phyloP scores from a whole-genome alignment of 2,113 vertebrate species.

The Gallinago undulata region DNA sequence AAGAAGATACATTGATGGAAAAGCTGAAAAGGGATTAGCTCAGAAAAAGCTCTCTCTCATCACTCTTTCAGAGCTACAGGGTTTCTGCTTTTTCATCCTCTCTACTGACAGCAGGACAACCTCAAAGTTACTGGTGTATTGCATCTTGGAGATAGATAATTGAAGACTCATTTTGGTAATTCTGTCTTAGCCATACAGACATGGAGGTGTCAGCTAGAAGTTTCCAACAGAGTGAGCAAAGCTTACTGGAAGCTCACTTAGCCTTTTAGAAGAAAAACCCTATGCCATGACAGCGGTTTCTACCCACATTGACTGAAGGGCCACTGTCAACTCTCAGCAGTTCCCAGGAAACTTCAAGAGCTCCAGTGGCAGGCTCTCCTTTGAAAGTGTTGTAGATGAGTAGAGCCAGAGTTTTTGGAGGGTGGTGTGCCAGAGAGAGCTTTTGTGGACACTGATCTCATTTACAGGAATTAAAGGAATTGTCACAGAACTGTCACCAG shows the following conservation, averaged over 20 bases:
- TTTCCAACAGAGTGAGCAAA: not conserved
- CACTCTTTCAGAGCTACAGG: not conserved
- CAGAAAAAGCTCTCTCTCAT: not conserved
- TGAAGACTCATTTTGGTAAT: not conserved
- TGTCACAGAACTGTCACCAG: not conserved
- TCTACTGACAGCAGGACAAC: not conserved
- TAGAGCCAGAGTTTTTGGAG: not conserved
- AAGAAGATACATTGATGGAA: not conserved
- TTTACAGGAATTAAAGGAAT: not conserved
- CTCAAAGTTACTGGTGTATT: not conserved
- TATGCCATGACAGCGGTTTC: not conserved
- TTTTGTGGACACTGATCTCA: not conserved
- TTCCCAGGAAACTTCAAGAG: not conserved
- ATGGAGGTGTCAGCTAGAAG: not conserved
- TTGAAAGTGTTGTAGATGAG: not conserved
- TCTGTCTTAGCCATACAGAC: not conserved
- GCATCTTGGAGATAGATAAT: not conserved
- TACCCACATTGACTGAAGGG: not conserved
- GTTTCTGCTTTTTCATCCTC: not conserved
- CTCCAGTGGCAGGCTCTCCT: not conserved
- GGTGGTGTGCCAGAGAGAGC: not conserved
- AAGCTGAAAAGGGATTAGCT: not conserved
- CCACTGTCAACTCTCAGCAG: too few species aligned
- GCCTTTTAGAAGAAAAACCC: not conserved
- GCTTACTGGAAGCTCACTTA: not conserved